These are phyloP conservation scores for Drosophila cyrtoloma DNA, from an alignment of 2,888 invertebrate species.

Conservation along the genomic window DNA sequence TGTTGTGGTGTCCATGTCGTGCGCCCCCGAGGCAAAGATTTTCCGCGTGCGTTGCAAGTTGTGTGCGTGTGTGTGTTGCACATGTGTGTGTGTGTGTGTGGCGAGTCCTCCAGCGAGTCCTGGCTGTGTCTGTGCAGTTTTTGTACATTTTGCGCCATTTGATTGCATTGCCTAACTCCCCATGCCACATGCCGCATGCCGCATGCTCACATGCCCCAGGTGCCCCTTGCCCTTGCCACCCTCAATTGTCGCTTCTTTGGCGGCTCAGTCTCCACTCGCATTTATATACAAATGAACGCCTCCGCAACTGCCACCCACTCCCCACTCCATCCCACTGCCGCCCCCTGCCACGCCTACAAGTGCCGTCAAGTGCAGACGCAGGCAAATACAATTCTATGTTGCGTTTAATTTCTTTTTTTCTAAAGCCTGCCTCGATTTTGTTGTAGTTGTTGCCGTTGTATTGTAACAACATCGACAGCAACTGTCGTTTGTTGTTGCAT, in stretches of 20 bases:
- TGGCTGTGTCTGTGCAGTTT: slow-evolving; percentile 59
- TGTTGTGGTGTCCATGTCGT: slow-evolving; percentile 38
- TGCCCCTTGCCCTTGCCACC: slow-evolving; percentile 46
- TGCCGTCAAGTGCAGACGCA: slow-evolving; percentile 76
- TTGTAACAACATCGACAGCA: slow-evolving; percentile 71
- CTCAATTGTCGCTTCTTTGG: slow-evolving; percentile 76
- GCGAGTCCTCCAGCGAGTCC: slow-evolving; percentile 17
- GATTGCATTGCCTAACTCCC: slow-evolving; percentile 70
- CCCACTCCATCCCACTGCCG: not conserved
- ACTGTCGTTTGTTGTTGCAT: slow-evolving; percentile 60
- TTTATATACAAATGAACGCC: slow-evolving; percentile 81
- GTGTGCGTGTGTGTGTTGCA: slow-evolving; percentile 18
- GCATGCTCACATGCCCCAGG: not conserved
- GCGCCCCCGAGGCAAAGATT: slow-evolving; percentile 72
- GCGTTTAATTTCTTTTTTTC: slow-evolving; percentile 14
- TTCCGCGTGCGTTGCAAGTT: slow-evolving; percentile 81
- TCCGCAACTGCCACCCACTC: slow-evolving; percentile 50
- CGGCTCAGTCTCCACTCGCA: slow-evolving; percentile 45
- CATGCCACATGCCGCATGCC: not conserved
- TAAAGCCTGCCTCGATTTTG: slow-evolving; percentile 6
- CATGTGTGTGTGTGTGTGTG: slow-evolving; percentile 12
- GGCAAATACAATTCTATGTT: slow-evolving; percentile 72
- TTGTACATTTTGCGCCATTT: slow-evolving; percentile 81
- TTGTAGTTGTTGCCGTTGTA: slow-evolving; percentile 38
- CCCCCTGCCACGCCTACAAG: slow-evolving; percentile 34